These are phyloP conservation scores for Pterostichus madidus DNA, from an alignment of 2,888 invertebrate genomes.

Conservation along the genomic window DNA sequence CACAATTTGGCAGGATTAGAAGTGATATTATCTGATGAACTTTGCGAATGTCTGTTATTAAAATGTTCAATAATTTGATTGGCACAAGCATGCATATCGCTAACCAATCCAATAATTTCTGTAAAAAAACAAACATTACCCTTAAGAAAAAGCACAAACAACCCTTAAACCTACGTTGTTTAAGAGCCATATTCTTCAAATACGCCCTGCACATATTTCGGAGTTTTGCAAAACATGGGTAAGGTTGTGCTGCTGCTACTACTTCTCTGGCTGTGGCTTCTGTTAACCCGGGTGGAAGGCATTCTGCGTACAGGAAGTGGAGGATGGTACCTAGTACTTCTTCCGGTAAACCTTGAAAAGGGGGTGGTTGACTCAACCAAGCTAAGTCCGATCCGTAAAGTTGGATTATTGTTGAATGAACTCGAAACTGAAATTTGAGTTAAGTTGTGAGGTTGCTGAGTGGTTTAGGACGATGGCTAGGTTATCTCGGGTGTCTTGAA, in stretches of 20 bases:
- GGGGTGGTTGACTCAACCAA: slow-evolving; percentile 79
- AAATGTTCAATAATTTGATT: slow-evolving; percentile 82
- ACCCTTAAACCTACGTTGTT: slow-evolving; percentile 79
- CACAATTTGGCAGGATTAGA: slow-evolving; percentile 81
- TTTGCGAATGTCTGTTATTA: slow-evolving; percentile 75
- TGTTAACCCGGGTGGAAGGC: slow-evolving; percentile 80
- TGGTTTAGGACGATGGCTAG: not conserved
- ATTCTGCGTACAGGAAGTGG: slow-evolving; percentile 83
- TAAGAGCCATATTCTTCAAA: slow-evolving; percentile 82
- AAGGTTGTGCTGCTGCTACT: slow-evolving; percentile 78
- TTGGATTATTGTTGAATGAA: slow-evolving; percentile 80
- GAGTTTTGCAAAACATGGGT: slow-evolving; percentile 80
- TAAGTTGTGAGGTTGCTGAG: not conserved
- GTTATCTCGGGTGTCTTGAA: too few relatives aligned
- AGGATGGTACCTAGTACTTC: slow-evolving; percentile 82
- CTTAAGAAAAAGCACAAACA: too few relatives aligned
- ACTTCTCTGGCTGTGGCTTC: slow-evolving; percentile 81
- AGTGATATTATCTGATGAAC: slow-evolving; percentile 74
- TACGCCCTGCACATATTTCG: slow-evolving; percentile 81
- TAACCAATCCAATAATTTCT: slow-evolving; percentile 83
- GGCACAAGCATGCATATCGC: slow-evolving; percentile 83
- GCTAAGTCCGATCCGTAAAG: slow-evolving; percentile 80
- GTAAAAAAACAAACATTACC: slow-evolving; percentile 44
- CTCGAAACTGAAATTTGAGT: slow-evolving; percentile 76
- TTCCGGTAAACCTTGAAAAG: slow-evolving; percentile 80